Base-by-base conservation (phyloP, 2,797 vertebrate species). In the Hippopotamyrus pictus region DNA sequence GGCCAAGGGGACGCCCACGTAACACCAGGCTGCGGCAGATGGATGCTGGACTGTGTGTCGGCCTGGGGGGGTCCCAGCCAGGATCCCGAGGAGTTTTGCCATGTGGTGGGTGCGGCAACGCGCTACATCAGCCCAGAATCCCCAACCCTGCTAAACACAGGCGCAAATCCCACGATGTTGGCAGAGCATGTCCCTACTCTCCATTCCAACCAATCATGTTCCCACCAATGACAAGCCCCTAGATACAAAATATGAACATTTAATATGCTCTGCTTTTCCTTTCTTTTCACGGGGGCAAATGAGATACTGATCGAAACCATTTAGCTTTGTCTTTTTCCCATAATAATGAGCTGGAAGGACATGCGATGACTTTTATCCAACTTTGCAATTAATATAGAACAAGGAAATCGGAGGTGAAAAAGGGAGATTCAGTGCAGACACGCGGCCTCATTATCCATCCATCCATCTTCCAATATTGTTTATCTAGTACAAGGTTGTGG, bases 321-420 rank as follows among this genome's bases (percentile, higher is more conserved):
- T 22, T 8, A 44, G 76, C 76, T 46, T 82, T 46, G 41, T 22
- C 5, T 65, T 76, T 76, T n/a, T 44, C 73, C 73, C 14, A 79
- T 79, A 44, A 7, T 76, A 37, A 82, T 9, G 37, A 3, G 37
- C 33, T 79, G 37, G 73, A 79, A 41, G 76, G 76, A 37, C 19
- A 82, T 46, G 76, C 41, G 17, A 46, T 82, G 76, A 82, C 76
- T 82, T 46, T 46, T 82, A 79, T 46, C 19, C 76, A 82, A 46
- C 76, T 82, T 82, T 82, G 76, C 19, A 82, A n/a, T 82, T 82
- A 82, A 46, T 82, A 82, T 46, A 82, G 76, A 41, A 82, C 41
- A 44, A 44, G 76, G 76, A 82, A 82, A 82, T 46, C 22, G 3
- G 76, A 44, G 41, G 37, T 82, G 76, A 82, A 82, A 82, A 8